Evolutionary conservation across 2,113 vertebrate species (phyloP).

Genomic region (Syngnathoides biaculeatus): DNA sequence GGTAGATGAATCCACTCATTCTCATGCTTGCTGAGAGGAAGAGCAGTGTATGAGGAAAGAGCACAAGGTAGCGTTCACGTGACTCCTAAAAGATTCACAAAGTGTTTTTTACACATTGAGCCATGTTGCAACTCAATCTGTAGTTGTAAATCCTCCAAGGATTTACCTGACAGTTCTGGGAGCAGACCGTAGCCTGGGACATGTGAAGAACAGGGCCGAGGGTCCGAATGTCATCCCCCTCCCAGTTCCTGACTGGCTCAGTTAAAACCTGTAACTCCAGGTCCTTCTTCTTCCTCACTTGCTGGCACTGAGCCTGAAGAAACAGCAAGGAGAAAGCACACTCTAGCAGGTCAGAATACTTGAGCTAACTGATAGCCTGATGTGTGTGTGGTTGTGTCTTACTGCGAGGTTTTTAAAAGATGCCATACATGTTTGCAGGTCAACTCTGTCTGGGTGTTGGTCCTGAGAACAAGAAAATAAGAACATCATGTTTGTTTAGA

Average conservation of each 20-base stretch:
- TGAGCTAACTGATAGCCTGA: neutral
- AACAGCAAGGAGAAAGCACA: constrained; percentile 9
- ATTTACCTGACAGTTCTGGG: constrained; percentile 83
- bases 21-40: constrained; percentile 90
- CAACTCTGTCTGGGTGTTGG: constrained; percentile 86
- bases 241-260: constrained; percentile 91
- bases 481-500: neutral
- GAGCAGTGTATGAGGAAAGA: constrained; percentile 89
- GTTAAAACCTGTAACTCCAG: constrained; percentile 92
- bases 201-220: constrained; percentile 87
- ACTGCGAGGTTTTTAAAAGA: constrained; percentile 90
- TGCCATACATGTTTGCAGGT: constrained; percentile 86
- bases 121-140: neutral
- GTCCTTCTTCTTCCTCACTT: constrained; percentile 91
- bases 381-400: constrained; percentile 52
- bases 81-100: constrained; percentile 77
- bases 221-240: constrained; percentile 88
- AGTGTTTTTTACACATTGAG: neutral
- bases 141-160: neutral
- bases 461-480: constrained; percentile 69
- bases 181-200: constrained; percentile 87
- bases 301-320: constrained; percentile 85
- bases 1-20: constrained; percentile 98
- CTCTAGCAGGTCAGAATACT: neutral
- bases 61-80: constrained; percentile 89